Conservation (phyloP, 2,888 invertebrate genomes). For the Caenorhabditis uteleia region DNA sequence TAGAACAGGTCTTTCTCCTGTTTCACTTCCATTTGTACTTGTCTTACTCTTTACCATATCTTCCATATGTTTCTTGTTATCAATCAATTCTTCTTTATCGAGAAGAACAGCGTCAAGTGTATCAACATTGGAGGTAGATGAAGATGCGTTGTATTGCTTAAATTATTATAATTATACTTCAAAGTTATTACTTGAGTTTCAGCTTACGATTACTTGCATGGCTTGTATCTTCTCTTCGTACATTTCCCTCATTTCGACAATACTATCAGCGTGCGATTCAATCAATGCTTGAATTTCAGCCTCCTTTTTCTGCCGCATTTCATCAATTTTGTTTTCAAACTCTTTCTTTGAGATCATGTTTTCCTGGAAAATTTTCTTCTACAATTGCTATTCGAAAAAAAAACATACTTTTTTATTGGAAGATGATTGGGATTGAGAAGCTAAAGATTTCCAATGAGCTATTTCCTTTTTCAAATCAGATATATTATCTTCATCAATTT, state of each 20-base stretch:
- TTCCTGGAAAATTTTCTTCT: not conserved
- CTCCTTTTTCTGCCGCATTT: constrained; percentile 39
- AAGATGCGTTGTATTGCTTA: constrained; percentile 37
- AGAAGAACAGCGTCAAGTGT: constrained; percentile 46
- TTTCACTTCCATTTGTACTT: constrained; percentile 29
- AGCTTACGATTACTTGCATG: constrained; percentile 23
- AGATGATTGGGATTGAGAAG: not conserved
- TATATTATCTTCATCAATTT: constrained; percentile 6
- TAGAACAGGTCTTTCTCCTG: constrained; percentile 15
- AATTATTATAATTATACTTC: no score
- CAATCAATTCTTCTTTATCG: constrained; percentile 46
- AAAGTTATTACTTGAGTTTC: not conserved
- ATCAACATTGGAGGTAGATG: constrained; percentile 43
- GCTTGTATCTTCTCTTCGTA: constrained; percentile 55
- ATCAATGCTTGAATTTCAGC: constrained; percentile 41
- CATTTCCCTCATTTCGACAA: constrained; percentile 51
- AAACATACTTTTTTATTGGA: no score
- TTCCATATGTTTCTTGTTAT: constrained; percentile 28
- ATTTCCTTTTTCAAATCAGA: constrained; percentile 33
- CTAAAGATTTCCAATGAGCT: constrained; percentile 43
- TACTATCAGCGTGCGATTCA: constrained; percentile 41
- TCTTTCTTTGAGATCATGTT: constrained; percentile 13
- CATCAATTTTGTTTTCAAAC: constrained; percentile 32
- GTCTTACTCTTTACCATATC: constrained; percentile 21
- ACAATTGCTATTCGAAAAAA: constrained; percentile 4